phyloP scores from a whole-genome alignment of 2,113 vertebrate genomes.

The Siphamia tubifer region DNA sequence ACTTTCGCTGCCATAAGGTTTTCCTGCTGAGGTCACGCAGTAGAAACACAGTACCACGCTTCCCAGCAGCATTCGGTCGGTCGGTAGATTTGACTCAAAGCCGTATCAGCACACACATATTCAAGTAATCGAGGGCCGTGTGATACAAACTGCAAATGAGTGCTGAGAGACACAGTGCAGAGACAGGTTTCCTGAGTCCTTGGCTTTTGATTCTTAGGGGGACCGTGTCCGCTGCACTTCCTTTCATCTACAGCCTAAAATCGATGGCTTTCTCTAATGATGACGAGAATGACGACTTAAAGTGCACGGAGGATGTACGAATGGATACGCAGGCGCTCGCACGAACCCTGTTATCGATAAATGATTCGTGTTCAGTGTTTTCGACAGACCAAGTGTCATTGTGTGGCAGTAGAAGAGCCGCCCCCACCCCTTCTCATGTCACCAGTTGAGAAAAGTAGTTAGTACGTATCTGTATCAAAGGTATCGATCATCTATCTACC shows the following conservation, averaged over 20 bases:
- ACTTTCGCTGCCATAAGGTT: not conserved
- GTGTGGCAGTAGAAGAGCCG: too few species aligned
- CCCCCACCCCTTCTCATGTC: too few species aligned
- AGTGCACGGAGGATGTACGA: conserved; percentile 27
- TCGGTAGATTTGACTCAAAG: conserved; percentile 6
- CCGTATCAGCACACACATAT: not conserved
- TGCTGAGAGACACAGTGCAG: not conserved
- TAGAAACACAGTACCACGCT: not conserved
- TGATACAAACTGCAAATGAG: not conserved
- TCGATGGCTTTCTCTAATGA: conserved; percentile 56
- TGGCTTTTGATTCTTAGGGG: conserved; percentile 40
- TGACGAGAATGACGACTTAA: conserved; percentile 50
- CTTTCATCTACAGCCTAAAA: conserved; percentile 52
- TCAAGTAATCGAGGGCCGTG: conserved; percentile 12
- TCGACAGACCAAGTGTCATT: too few species aligned
- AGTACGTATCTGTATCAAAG: too few species aligned
- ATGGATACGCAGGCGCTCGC: conserved; percentile 13
- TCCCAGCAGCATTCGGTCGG: not conserved
- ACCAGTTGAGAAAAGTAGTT: too few species aligned
- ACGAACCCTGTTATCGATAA: too few species aligned
- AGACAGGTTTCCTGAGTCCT: conserved; percentile 6
- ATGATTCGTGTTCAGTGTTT: too few species aligned
- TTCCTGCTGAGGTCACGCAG: not conserved
- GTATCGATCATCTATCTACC: too few species aligned
- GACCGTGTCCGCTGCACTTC: conserved; percentile 13